Evolutionary conservation across 2,888 invertebrate species (phyloP).

Genomic region (Eilema depressum): DNA sequence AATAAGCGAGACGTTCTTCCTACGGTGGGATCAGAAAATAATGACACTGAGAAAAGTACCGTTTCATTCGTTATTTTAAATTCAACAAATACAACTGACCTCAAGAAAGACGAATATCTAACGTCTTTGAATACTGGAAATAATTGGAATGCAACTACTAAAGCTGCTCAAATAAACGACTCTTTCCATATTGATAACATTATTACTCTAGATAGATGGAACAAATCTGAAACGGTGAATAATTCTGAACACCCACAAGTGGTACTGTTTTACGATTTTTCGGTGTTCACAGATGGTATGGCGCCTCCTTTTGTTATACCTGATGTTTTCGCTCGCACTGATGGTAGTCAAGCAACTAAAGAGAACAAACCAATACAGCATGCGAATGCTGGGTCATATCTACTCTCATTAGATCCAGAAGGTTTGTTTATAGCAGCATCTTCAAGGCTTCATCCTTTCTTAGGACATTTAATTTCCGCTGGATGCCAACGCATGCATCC

Average conservation of each 20-base stretch:
- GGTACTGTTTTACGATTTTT: slow-evolving; percentile 67
- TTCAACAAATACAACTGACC: slow-evolving; percentile 33
- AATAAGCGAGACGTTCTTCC: slow-evolving; percentile 59
- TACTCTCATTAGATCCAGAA: slow-evolving; percentile 68
- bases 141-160: slow-evolving; percentile 16
- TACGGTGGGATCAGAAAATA: slow-evolving; percentile 24
- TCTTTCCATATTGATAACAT: slow-evolving; percentile 3
- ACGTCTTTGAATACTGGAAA: slow-evolving; percentile 21
- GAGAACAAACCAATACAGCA: slow-evolving; percentile 32
- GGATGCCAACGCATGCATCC: slow-evolving; percentile 67
- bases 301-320: slow-evolving; percentile 54
- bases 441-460: slow-evolving; percentile 68
- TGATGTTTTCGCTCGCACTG: slow-evolving; percentile 43
- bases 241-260: slow-evolving; percentile 55
- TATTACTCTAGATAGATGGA: slow-evolving; percentile 24
- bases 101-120: slow-evolving; percentile 45
- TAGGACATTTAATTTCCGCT: slow-evolving; percentile 64
- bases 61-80: slow-evolving; percentile 40
- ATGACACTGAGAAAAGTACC: slow-evolving; percentile 24
- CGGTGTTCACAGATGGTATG: slow-evolving; percentile 55
- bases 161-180: slow-evolving; percentile 12
- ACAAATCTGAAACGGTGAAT: slow-evolving; percentile 35
- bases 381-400: slow-evolving; percentile 32
- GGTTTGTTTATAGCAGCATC: slow-evolving; percentile 74
- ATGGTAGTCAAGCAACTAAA: slow-evolving; percentile 20